Percentiles rank a stretch among this genome's conserved stretches.
Evolutionary conservation across 2,113 vertebrate species (phyloP).

Genomic region (Reinhardtius hippoglossoides): DNA sequence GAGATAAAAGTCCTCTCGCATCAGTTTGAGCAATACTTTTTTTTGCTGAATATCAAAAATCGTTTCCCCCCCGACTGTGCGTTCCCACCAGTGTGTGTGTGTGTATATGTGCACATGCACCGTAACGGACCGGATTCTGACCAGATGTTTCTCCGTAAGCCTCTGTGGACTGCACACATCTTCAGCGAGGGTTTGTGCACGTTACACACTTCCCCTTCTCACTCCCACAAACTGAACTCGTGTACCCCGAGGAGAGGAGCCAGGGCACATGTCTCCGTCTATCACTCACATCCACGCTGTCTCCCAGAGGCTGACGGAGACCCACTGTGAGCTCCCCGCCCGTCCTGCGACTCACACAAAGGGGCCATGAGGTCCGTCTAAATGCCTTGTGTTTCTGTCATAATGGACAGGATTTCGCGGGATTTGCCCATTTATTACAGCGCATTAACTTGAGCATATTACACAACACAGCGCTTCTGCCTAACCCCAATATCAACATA

Average conservation of each 20-base stretch:
- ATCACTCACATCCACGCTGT: slow-evolving; percentile 49
- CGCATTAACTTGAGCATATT: slow-evolving; percentile 73
- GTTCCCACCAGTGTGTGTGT: not conserved
- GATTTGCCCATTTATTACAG: slow-evolving; percentile 75
- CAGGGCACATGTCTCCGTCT: slow-evolving; percentile 45
- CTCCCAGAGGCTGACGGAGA: slow-evolving; percentile 51
- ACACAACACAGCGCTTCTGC: slow-evolving; percentile 61
- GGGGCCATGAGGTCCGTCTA: slow-evolving; percentile 48
- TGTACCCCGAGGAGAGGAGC: slow-evolving; percentile 13
- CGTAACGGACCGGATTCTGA: too few relatives aligned
- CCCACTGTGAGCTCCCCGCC: slow-evolving; percentile 11
- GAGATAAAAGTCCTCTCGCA: not conserved
- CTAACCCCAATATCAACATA: slow-evolving; percentile 67
- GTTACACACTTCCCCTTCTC: slow-evolving; percentile 24
- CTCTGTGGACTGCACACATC: slow-evolving; percentile 1
- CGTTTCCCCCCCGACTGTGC: not conserved
- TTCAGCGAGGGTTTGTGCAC: slow-evolving; percentile 12
- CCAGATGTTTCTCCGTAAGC: slow-evolving; percentile 38
- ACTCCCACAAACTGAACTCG: slow-evolving; percentile 34
- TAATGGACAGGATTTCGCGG: slow-evolving; percentile 69
- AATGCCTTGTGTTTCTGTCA: slow-evolving; percentile 68
- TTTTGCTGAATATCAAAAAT: slow-evolving; percentile 3
- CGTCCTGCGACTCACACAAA: slow-evolving; percentile 48
- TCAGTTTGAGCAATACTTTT: not conserved
- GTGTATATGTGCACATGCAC: not conserved